Evolutionary conservation across 1,140 invertebrate genomes (phyloP).

Genomic region (Listronotus bonariensis): DNA sequence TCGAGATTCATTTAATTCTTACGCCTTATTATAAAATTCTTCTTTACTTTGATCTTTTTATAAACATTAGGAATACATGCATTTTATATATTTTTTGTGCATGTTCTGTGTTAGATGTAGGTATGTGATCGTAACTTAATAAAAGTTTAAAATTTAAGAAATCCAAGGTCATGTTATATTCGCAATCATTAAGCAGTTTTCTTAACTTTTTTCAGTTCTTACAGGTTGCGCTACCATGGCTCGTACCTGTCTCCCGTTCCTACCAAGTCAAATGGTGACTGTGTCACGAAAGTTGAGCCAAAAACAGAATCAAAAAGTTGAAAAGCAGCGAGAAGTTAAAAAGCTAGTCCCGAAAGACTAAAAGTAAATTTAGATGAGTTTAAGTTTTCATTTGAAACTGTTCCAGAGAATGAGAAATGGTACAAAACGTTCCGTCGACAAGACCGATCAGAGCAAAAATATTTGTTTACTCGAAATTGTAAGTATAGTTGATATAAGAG

Average conservation of each 20-base stretch:
- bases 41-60: too few species aligned
- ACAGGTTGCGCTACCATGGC: slow-evolving; percentile 52
- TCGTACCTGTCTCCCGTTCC: slow-evolving; percentile 46
- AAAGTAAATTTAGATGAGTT: slow-evolving; percentile 56
- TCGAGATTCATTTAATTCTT: too few species aligned
- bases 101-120: too few species aligned
- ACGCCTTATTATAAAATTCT: too few species aligned
- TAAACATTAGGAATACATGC: too few species aligned
- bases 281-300: slow-evolving; percentile 33
- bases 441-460: slow-evolving; percentile 67
- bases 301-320: slow-evolving; percentile 30
- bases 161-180: slow-evolving; percentile 15
- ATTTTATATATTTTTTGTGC: too few species aligned
- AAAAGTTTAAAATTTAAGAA: slow-evolving; percentile 1
- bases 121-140: too few species aligned
- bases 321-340: slow-evolving; percentile 17
- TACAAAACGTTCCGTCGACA: slow-evolving; percentile 77
- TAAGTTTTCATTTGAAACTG: slow-evolving; percentile 75
- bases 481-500: too few species aligned
- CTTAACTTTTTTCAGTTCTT: slow-evolving; percentile 38
- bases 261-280: slow-evolving; percentile 47
- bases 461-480: slow-evolving; percentile 58
- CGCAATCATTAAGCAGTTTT: slow-evolving; percentile 12
- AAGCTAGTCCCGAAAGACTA: slow-evolving; percentile 24
- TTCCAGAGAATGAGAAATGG: slow-evolving; percentile 75